Percentiles rank a stretch among this genome's conserved stretches.
These are phyloP conservation scores for Metacarcinus magister DNA, from an alignment of 2,888 invertebrate genomes.

Conservation along the genomic window DNA sequence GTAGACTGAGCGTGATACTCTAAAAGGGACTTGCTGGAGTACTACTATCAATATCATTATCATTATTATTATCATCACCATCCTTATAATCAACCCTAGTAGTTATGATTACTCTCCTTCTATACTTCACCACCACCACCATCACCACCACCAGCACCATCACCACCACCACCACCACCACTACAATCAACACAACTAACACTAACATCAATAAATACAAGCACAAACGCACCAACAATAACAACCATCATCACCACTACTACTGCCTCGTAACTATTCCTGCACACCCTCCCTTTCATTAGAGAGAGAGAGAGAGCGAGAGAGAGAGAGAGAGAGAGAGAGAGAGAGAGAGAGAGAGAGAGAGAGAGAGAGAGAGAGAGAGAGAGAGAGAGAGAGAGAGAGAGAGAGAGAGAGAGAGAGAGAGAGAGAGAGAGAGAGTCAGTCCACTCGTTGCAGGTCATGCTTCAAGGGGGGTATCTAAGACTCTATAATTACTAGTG, in stretches of 20 bases:
- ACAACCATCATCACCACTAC: constrained; percentile 14
- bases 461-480: neutral
- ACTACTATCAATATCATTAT: no score
- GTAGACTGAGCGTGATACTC: neutral
- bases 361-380: no score
- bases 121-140: neutral
- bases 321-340: no score
- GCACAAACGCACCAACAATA: neutral
- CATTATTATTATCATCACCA: no score
- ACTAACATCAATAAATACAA: neutral
- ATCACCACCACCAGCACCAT: neutral
- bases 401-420: no score
- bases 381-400: no score
- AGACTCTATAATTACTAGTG: neutral
- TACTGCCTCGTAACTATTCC: neutral
- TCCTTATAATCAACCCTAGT: neutral
- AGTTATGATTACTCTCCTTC: neutral
- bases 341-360: no score
- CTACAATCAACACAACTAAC: no score
- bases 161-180: neutral
- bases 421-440: no score
- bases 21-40: no score
- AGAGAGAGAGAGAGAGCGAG: no score
- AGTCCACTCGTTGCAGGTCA: neutral
- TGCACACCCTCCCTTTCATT: constrained; percentile 1